A percentile compares a stretch with the other conserved stretches of the same genome.
phyloP scores from a whole-genome alignment of 2,797 vertebrate species.

The Malacoraja senta region DNA sequence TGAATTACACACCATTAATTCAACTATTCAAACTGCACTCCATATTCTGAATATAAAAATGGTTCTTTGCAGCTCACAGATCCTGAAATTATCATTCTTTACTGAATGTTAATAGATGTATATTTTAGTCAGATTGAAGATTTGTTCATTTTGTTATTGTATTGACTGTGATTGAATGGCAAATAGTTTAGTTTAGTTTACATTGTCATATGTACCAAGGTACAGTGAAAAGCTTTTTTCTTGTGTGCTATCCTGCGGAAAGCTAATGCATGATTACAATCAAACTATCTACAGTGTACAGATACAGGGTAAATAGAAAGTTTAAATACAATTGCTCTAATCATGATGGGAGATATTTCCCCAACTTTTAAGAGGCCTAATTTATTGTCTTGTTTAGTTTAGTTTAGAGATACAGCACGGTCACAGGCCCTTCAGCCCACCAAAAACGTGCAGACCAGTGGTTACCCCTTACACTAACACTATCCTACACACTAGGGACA shows the following conservation, averaged over 20 bases:
- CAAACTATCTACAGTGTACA: too few species aligned
- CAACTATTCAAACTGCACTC: neutral
- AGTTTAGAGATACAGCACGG: too few species aligned
- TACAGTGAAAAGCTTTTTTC: too few species aligned
- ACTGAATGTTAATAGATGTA: neutral
- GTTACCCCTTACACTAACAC: too few species aligned
- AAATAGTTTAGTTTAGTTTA: neutral
- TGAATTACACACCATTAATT: neutral
- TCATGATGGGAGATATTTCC: neutral
- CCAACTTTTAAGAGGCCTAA: neutral
- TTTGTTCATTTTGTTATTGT: neutral
- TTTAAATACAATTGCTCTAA: neutral
- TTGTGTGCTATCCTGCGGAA: too few species aligned
- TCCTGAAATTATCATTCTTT: neutral
- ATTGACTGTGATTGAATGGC: neutral
- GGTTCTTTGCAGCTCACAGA: neutral
- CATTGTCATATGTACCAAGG: too few species aligned
- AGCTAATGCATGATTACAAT: too few species aligned
- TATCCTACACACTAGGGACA: too few species aligned
- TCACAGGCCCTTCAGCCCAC: too few species aligned
- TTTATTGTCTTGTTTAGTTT: neutral
- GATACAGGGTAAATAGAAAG: neutral
- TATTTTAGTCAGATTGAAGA: neutral
- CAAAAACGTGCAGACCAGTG: too few species aligned
- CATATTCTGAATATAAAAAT: neutral